phyloP scores from a whole-genome alignment of 2,113 vertebrate genomes.

The Paracanthobrama guichenoti region DNA sequence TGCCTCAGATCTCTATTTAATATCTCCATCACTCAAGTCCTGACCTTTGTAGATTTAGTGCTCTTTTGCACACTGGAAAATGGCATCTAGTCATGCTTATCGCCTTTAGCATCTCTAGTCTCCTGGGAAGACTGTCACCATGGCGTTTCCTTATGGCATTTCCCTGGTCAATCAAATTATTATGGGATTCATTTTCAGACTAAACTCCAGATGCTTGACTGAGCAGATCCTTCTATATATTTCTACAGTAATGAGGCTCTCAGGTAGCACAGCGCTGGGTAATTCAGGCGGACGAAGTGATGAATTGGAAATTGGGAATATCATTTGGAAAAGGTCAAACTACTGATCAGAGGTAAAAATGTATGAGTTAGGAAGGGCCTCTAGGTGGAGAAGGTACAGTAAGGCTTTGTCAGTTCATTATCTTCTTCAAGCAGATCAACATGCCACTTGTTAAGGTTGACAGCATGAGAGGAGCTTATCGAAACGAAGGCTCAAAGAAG shows the following conservation, averaged over 20 bases:
- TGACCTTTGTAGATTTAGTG: constrained; percentile 74
- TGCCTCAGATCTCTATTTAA: constrained; percentile 62
- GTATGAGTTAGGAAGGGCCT: constrained; percentile 41
- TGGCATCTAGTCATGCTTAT: constrained; percentile 60
- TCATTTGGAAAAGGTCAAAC: constrained; percentile 46
- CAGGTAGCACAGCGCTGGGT: constrained; percentile 13
- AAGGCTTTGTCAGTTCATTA: constrained; percentile 56
- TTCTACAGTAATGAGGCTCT: constrained; percentile 37
- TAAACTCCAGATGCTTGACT: constrained; percentile 20
- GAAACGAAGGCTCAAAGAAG: constrained; percentile 47
- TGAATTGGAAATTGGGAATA: constrained; percentile 47
- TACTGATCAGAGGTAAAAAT: constrained; percentile 51
- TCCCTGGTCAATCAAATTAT: constrained; percentile 49
- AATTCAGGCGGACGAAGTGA: background rate
- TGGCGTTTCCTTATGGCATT: constrained; percentile 32
- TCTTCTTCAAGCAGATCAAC: constrained; percentile 48
- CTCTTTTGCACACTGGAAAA: constrained; percentile 57
- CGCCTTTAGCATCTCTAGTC: constrained; percentile 51
- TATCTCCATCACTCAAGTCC: constrained; percentile 67
- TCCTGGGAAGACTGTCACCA: constrained; percentile 37
- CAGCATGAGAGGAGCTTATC: constrained; percentile 51
- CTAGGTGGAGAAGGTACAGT: constrained; percentile 17
- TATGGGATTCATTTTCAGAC: constrained; percentile 36
- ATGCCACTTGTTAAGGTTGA: constrained; percentile 49
- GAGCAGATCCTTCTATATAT: constrained; percentile 5